phyloP scores from a whole-genome alignment of 2,797 vertebrate species.

The Picus viridis region DNA sequence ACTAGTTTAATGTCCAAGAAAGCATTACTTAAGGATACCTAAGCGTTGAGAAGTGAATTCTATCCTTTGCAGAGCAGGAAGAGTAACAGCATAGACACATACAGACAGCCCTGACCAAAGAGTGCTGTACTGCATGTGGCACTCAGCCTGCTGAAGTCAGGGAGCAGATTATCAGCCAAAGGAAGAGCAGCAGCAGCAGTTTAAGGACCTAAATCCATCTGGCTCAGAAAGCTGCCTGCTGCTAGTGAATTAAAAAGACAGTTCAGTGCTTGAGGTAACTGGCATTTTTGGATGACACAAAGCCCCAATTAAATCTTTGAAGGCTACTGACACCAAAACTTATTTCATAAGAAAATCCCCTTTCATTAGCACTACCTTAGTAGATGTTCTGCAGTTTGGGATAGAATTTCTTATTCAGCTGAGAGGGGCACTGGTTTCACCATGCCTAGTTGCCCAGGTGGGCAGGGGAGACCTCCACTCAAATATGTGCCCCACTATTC shows the following conservation, averaged over 20 bases:
- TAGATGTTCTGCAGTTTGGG: neutral
- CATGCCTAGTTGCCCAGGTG: neutral
- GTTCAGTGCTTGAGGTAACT: neutral
- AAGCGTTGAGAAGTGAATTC: neutral
- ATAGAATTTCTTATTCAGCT: neutral
- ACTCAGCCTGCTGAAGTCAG: neutral
- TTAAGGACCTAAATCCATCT: constrained; percentile 18
- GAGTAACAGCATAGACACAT: neutral
- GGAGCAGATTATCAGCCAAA: neutral
- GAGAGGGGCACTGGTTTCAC: neutral
- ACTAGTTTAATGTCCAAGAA: neutral
- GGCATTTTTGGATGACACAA: neutral
- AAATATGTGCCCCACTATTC: neutral
- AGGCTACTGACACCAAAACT: neutral
- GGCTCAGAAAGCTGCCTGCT: constrained; percentile 32
- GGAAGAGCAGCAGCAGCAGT: neutral
- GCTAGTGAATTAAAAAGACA: neutral
- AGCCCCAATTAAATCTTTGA: neutral
- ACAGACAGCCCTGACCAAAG: neutral
- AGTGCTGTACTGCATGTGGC: neutral
- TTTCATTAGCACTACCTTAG: neutral
- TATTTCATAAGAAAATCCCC: neutral
- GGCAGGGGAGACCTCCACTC: neutral
- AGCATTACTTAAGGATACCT: neutral
- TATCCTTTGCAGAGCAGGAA: neutral